Base-by-base conservation (phyloP, 2,113 vertebrate genomes). In the Channa maculata region DNA sequence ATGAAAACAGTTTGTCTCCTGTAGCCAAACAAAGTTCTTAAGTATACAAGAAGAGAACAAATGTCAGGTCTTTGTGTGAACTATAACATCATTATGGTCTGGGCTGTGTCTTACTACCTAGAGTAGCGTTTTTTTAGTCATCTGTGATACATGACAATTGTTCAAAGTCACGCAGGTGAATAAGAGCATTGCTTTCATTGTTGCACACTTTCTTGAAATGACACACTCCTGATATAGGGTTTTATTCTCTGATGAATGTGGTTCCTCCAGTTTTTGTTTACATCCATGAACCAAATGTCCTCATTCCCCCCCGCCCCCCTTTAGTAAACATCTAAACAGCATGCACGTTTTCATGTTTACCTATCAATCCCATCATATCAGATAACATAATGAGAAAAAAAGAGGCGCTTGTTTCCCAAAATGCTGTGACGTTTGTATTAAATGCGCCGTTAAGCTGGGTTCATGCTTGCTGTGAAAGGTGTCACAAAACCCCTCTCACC, bases 341-440 rank as follows among this genome's bases (percentile, higher is more conserved):
- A 91, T 85, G 88, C 14, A 3, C 13, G 87, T 87, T 82, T 92
- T 88, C 55, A 88, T 93, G 92, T 92, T 93, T 93, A 88, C 88
- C 55, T 61, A 46, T 66, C 68, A 55, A 71, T 72, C 64, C 50
- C 80, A 77, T 88, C 69, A 71, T 77, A 79, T 82, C 33, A 66
- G 71, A 14, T 54, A 8, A 46, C 50, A 60, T 41, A 57, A 59
- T 67, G 7, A 24, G 13, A 12, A 8, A 65, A 76, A 71, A 91
- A 92, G 90, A 90, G 86, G 85, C 75, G 77, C 74, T 89, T 85
- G 84, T 89, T 92, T 91, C 71, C 83, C 74, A 87, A 92, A 89
- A 89, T 92, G 90, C 85, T 89, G 85, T 85, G 66, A 86, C 57
- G 79, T 68, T 54, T 64, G 55, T 75, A 77, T 59, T 65, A 79